Conservation (phyloP, 2,113 vertebrate species). For the Callorhinus ursinus region DNA sequence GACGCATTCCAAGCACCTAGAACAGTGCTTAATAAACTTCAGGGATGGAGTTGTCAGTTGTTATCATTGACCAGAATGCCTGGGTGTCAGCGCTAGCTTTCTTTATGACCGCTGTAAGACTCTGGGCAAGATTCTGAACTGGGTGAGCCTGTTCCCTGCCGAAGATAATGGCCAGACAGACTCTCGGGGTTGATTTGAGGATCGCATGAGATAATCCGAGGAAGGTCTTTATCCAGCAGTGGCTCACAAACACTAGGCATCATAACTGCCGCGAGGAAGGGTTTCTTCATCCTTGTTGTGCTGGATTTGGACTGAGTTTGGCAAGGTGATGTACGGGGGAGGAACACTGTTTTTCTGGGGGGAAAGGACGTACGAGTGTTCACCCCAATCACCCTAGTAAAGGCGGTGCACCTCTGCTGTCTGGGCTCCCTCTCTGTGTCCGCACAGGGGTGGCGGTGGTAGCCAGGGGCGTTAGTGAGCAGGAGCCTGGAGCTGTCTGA, state of each 20-base stretch:
- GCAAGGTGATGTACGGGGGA: background rate
- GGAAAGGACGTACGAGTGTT: background rate
- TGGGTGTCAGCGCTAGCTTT: background rate
- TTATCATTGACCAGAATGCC: background rate
- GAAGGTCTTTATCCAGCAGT: background rate
- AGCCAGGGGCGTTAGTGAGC: background rate
- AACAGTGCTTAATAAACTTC: background rate
- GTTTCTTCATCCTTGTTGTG: background rate
- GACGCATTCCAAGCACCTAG: background rate
- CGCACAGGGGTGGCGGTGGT: background rate
- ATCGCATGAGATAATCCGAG: rapidly evolving
- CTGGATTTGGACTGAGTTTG: background rate
- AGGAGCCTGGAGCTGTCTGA: background rate
- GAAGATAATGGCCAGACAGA: rapidly evolving
- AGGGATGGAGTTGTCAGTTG: rapidly evolving
- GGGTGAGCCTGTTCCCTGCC: background rate
- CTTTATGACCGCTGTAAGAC: background rate
- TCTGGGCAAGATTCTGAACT: background rate
- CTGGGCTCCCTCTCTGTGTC: background rate
- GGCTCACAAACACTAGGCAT: background rate
- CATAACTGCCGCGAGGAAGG: rapidly evolving
- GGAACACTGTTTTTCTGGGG: no score
- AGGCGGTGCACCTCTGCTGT: background rate
- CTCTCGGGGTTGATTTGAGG: background rate
- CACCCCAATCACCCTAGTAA: background rate